Evolutionary conservation across 2,888 invertebrate species (phyloP), one percentile per base, ranked within the genome.

Genomic region (Nymphalis urticae): DNA sequence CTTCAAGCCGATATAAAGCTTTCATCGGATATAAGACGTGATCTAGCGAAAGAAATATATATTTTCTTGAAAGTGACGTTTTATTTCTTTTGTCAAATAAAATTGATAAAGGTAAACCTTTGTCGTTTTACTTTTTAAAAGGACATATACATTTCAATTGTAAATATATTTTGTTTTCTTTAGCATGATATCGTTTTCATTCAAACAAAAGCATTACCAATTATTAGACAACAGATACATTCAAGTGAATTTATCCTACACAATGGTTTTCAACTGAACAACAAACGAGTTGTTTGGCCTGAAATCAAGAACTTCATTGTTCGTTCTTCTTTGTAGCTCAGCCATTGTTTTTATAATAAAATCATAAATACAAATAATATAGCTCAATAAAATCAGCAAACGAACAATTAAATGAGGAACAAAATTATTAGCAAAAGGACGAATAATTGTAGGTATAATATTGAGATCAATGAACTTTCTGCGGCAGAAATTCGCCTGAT

Each of bases 291-390:
- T 61, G 47, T 66, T 70, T 70, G 62, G 64, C 70, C 48, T 51
- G 50, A 50, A 67, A 67, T 53, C 67, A 67, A 64, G 61, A 67
- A 17, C 64, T 64, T 60, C 48, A 64, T 70, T 70, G 61, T 70
- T 66, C 61, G 67, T 60, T 62, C 66, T 64, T 70, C 70, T 70
- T 74, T 73, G 70, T 69, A 60, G 48, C 21, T 61, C 16, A 48
- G 24, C 36, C 36, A 58, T 58, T 58, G 58, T 58, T 58, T 58
- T 42, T 58, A 42, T 56, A 42, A 58, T 58, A 58, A 58, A 58
- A 42, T 42, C 58, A 42, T 32, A 58, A 56, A 42, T n/a, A 58
- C 36, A 58, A 42, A 58, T 58, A 58, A 19, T 32, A 54, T 54
- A 27, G 54, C 1, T 21, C n/a, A 13, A 36, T 53, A 24, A 24